These are phyloP conservation scores for Tetheella fluctuosa DNA, from an alignment of 2,888 invertebrate species.

Conservation along the genomic window DNA sequence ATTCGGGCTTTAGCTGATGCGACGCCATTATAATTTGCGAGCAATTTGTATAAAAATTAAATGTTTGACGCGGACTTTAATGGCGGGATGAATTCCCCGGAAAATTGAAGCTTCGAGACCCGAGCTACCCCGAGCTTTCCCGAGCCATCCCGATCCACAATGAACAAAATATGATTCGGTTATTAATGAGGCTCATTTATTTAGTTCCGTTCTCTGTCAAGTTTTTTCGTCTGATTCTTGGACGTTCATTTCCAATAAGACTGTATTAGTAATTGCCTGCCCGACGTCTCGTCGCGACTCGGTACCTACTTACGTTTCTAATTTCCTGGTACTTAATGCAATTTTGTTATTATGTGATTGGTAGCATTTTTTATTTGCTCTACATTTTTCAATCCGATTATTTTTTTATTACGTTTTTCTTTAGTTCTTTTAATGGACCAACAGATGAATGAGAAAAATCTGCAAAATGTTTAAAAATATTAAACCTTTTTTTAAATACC, in stretches of 20 bases:
- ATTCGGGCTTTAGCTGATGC: slow-evolving; percentile 11
- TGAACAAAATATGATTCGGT: slow-evolving; percentile 27
- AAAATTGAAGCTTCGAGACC: background rate
- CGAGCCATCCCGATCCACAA: background rate
- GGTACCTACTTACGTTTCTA: slow-evolving; percentile 9
- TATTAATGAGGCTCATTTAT: slow-evolving; percentile 32
- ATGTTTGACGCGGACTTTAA: slow-evolving; percentile 40
- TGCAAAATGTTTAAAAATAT: too few species aligned
- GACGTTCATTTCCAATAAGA: slow-evolving; percentile 4
- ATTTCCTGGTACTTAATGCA: slow-evolving; percentile 17
- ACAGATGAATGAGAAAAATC: too few species aligned
- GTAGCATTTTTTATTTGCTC: background rate
- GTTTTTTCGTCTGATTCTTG: slow-evolving; percentile 10
- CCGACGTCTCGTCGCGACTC: background rate
- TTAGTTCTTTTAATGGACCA: too few species aligned
- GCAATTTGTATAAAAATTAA: slow-evolving; percentile 54
- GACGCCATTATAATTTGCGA: slow-evolving; percentile 44
- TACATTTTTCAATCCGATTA: background rate
- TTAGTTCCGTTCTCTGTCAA: slow-evolving; percentile 12
- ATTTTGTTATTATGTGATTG: background rate
- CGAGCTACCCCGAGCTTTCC: slow-evolving; percentile 10
- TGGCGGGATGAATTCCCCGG: slow-evolving; percentile 18
- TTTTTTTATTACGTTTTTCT: background rate
- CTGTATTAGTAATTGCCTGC: background rate
- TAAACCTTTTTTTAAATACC: too few species aligned